Base-by-base conservation (phyloP, 1,140 invertebrate species). In the Dreissena polymorpha region DNA sequence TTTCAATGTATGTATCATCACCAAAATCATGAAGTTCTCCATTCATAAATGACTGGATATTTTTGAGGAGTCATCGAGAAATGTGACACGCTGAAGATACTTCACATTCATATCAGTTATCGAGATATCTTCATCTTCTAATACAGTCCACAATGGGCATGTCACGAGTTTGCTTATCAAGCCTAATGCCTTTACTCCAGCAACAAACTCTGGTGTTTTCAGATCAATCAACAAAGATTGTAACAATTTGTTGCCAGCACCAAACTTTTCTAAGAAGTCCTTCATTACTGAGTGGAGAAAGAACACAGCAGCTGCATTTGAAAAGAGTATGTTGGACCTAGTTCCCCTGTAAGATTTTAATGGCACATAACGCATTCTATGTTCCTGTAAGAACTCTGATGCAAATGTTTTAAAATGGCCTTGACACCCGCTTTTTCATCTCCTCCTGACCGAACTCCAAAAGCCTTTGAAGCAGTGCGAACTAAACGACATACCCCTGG, bases 341-440 rank as follows among this genome's bases (percentile, higher is more conserved):
- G 76, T 70, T 39, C 65, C 77, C 65, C 63, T 78, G 51, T 69
- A 78, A 10, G 76, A 63, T 12, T 70, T 18, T 29, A 79, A 65
- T 2, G 75, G 64, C 16, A 68, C 75, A 21, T 29, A 68, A 67
- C 68, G 67, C 65, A 78, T 68, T 12, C 27, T 10, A 23, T 73
- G 53, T 23, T 73, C 71, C n/a, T 29, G 2, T 21, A 85, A 60
- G 29, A 79, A 75, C 10, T 67, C 49, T 67, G 10, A 23, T 10
- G 63, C 25, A 79, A 70, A 84, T 50, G n/a, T n/a, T n/a, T n/a
- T n/a, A n/a, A n/a, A n/a, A n/a, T n/a, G n/a, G n/a, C n/a, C n/a
- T n/a, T n/a, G 70, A 78, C 6, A 57, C 74, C 64, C 74, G 49
- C 23, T 78, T 77, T 77, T 63, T 77, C 27, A 67, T 78, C 75